phyloP scores from a whole-genome alignment of 2,888 invertebrate species.

The Orthosia gracilis region DNA sequence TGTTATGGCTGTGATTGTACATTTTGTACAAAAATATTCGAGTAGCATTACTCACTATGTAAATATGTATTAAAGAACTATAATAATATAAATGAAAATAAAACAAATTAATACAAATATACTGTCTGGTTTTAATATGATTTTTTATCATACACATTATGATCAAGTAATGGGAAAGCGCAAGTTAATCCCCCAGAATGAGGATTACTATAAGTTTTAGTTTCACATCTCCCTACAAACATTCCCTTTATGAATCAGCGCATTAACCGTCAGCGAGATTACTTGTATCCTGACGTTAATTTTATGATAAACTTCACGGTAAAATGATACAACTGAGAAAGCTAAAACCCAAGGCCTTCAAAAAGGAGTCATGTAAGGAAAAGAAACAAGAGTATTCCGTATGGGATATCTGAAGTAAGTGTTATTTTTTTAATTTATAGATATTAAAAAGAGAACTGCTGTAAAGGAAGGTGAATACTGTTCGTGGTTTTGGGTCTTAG shows the following conservation, averaged over 20 bases:
- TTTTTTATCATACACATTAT: not conserved
- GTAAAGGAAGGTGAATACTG: not conserved
- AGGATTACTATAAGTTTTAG: not conserved
- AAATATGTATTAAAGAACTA: conserved; percentile 60
- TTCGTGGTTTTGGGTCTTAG: not conserved
- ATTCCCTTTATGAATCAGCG: not conserved
- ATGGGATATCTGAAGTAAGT: not conserved
- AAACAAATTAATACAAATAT: conserved; percentile 43
- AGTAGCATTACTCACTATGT: conserved; percentile 47
- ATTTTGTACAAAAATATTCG: conserved; percentile 42
- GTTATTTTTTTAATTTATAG: too few species aligned
- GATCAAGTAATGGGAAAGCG: not conserved
- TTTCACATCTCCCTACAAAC: not conserved
- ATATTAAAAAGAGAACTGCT: not conserved
- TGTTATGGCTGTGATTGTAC: conserved; percentile 60
- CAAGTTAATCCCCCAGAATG: not conserved
- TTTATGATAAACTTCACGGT: not conserved
- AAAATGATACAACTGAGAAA: conserved; percentile 1
- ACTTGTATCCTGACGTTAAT: not conserved
- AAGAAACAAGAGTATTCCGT: not conserved
- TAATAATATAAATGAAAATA: conserved; percentile 62
- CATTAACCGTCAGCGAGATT: not conserved
- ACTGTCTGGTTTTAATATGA: conserved; percentile 53
- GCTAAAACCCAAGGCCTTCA: not conserved
- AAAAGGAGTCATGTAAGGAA: not conserved